phyloP scores from a whole-genome alignment of 2,113 vertebrate species.

The Sus scrofa region T2T-Sscrofa CM000813.6:20581001-20581500 shows the following conservation, averaged over 20 bases:
- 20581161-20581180: too few species aligned
- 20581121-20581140: rapidly evolving
- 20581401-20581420: neutral
- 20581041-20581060: neutral
- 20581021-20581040: neutral
- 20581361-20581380: neutral
- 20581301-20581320: too few species aligned
- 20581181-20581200: too few species aligned
- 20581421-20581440: neutral
- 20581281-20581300: rapidly evolving
- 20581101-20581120: neutral
- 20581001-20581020: neutral
- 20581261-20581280: neutral
- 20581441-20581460: neutral
- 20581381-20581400: neutral
- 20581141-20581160: neutral
- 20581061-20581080: rapidly evolving
- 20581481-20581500: neutral
- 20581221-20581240: too few species aligned
- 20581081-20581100: neutral
- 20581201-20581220: neutral
- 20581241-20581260: too few species aligned
- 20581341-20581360: neutral
- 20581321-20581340: neutral
- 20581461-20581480: rapidly evolving